These are phyloP conservation scores for Hyphantria cunea DNA, from an alignment of 1,140 invertebrate species.

Conservation along the genomic window DNA sequence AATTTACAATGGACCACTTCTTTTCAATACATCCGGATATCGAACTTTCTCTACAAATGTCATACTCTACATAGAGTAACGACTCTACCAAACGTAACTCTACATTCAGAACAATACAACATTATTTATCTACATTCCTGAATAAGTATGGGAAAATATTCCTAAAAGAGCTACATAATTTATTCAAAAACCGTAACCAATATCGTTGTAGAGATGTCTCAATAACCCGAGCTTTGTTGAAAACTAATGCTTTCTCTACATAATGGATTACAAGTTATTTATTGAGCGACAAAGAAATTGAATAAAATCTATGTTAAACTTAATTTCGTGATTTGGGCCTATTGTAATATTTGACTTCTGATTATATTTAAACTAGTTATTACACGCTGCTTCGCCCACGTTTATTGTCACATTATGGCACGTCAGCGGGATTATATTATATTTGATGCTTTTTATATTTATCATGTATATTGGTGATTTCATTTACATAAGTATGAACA, in stretches of 20 bases:
- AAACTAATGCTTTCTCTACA: slow-evolving; percentile 29
- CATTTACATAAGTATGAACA: no score
- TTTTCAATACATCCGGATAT: slow-evolving; percentile 8
- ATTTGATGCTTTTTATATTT: no score
- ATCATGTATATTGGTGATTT: no score
- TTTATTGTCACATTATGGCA: no score
- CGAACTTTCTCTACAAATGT: slow-evolving; percentile 14
- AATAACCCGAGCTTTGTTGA: slow-evolving; percentile 37
- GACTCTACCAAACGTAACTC: slow-evolving; percentile 19
- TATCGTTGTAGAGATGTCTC: slow-evolving; percentile 42
- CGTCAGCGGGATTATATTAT: no score
- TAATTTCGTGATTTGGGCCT: slow-evolving; percentile 13
- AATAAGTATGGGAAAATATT: slow-evolving; percentile 29
- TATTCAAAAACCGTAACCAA: slow-evolving; percentile 34
- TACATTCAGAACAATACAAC: slow-evolving; percentile 29
- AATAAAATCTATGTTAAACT: slow-evolving; percentile 16
- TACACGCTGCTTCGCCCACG: neutral
- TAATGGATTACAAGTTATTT: slow-evolving; percentile 35
- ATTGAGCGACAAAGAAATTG: slow-evolving; percentile 26
- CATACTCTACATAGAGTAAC: slow-evolving; percentile 3
- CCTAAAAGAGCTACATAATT: slow-evolving; percentile 26
- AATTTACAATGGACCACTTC: neutral
- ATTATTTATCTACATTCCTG: slow-evolving; percentile 29
- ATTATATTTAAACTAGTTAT: slow-evolving; percentile 15
- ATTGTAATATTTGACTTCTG: slow-evolving; percentile 6